A percentile compares a stretch with the other conserved stretches of the same genome.
Evolutionary conservation across 2,797 vertebrate genomes (phyloP).

Genomic region (Gymnothorax reevesii): DNA sequence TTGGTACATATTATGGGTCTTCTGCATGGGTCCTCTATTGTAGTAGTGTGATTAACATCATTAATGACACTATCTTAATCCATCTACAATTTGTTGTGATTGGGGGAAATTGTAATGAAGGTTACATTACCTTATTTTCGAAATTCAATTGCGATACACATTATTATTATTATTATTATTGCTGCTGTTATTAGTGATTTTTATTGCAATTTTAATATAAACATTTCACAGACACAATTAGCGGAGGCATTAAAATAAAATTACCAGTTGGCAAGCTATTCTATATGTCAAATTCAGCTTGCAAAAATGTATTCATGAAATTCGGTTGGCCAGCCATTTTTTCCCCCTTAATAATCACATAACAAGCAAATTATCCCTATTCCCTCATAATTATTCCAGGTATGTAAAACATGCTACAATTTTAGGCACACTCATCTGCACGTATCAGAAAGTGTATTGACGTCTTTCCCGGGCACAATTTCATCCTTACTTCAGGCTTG

Average conservation of each 20-base stretch:
- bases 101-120: neutral
- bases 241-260: neutral
- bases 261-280: neutral
- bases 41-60: neutral
- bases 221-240: neutral
- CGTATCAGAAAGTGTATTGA: neutral
- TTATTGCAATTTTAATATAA: neutral
- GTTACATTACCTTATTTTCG: neutral
- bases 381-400: neutral
- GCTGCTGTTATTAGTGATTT: neutral
- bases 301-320: neutral
- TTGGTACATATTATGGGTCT: slow-evolving; percentile 8
- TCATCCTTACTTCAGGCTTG: neutral
- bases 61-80: neutral
- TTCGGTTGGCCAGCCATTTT: neutral
- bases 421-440: neutral
- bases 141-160: neutral
- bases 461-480: slow-evolving; percentile 31
- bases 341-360: too few species aligned
- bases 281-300: neutral
- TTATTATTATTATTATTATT: neutral
- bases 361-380: neutral
- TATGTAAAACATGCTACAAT: neutral
- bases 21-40: neutral
- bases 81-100: neutral